A percentile compares a stretch with the other conserved stretches of the same genome.
Conservation (phyloP, 2,797 vertebrate species). For the Manis javanica region DNA sequence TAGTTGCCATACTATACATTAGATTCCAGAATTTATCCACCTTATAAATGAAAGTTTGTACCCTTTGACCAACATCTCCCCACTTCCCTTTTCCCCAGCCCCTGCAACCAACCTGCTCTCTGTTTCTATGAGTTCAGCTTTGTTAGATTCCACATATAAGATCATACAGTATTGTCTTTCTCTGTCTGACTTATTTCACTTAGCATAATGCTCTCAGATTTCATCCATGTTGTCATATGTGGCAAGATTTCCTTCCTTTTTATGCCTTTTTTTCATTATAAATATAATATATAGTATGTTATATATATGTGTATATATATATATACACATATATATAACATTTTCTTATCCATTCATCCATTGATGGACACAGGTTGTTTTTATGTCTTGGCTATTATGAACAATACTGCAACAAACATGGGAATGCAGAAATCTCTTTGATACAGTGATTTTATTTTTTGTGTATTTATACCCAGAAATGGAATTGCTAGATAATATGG, state of each 20-base stretch:
- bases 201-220: background rate
- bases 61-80: background rate
- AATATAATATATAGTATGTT: too few species aligned
- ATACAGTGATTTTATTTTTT: too few species aligned
- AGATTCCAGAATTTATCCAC: background rate
- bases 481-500: too few species aligned
- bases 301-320: too few species aligned
- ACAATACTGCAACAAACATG: background rate
- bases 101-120: background rate
- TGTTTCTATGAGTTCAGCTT: background rate
- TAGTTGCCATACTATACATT: background rate
- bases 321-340: too few species aligned
- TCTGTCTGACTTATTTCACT: background rate
- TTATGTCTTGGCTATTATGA: background rate
- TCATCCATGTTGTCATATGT: background rate
- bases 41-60: background rate
- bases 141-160: background rate
- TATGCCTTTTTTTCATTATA: too few species aligned
- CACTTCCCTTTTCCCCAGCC: background rate
- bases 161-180: background rate
- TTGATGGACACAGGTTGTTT: background rate
- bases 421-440: background rate
- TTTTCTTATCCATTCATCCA: background rate
- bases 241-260: too few species aligned
- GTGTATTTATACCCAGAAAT: too few species aligned